These are phyloP conservation scores for Cyclargus thomasi DNA, from an alignment of 1,140 invertebrate species.

Conservation along the genomic window DNA sequence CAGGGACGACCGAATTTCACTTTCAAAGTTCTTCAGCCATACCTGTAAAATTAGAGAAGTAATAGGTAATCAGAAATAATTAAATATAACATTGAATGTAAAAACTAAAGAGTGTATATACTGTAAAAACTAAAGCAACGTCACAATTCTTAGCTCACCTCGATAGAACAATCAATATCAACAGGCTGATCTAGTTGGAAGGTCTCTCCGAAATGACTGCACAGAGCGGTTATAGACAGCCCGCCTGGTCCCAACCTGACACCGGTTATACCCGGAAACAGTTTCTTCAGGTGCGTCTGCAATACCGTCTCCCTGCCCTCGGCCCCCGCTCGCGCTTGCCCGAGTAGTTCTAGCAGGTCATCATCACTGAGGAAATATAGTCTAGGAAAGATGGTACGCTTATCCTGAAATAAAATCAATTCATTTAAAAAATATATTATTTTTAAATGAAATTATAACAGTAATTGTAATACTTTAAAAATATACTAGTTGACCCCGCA, in stretches of 20 bases:
- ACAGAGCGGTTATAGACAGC: slow-evolving; percentile 60
- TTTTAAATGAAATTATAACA: no score
- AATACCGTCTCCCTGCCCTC: slow-evolving; percentile 89
- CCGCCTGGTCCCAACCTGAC: slow-evolving; percentile 59
- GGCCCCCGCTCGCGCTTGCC: slow-evolving; percentile 79
- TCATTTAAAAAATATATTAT: background rate
- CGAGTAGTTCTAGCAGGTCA: slow-evolving; percentile 94
- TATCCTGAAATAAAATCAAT: slow-evolving; percentile 82
- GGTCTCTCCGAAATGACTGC: slow-evolving; percentile 89
- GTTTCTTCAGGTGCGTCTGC: slow-evolving; percentile 94
- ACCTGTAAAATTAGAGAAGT: slow-evolving; percentile 78
- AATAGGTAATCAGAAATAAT: no score
- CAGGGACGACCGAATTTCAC: slow-evolving; percentile 89
- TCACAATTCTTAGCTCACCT: slow-evolving; percentile 74
- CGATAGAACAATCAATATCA: slow-evolving; percentile 86
- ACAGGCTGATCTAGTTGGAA: slow-evolving; percentile 87
- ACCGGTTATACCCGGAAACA: slow-evolving; percentile 88
- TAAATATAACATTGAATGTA: no score
- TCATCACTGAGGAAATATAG: slow-evolving; percentile 98
- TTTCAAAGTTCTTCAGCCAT: slow-evolving; percentile 88
- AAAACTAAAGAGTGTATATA: no score
- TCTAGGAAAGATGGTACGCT: slow-evolving; percentile 93
- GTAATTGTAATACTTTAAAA: no score
- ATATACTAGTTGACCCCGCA: no score
- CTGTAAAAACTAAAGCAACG: background rate